Evolutionary conservation across 2,797 vertebrate genomes (phyloP), one percentile per base, ranked within the genome.

Genomic region (Rhynchotus rufescens): DNA sequence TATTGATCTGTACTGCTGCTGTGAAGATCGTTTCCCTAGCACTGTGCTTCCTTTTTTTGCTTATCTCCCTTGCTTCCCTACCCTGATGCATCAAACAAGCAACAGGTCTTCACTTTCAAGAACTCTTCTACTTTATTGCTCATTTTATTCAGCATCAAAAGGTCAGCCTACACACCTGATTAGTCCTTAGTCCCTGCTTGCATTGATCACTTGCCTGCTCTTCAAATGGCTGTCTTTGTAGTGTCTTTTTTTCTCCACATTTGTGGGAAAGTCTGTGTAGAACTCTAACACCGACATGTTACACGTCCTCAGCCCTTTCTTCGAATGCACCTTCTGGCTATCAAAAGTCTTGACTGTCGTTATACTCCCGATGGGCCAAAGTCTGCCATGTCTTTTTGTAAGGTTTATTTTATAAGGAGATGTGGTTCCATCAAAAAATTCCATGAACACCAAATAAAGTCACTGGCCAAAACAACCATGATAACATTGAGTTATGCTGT

Each of bases 1-100:
- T 95, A 93, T 94, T 44, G 92, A 95, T 95, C 91, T 67, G 81
- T 68, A 66, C 2, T 19, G 76, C 64, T 66, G 80, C 67, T 38
- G 66, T 45, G 64, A 64, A 94, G 67, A 92, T 86, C 56, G 23
- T 42, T 61, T 76, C 49, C 28, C 30, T 14, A 64, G n/a, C 38
- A 49, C 36, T 59, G 66, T 36, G 61, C 59, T 80, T 92, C 54
- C 42, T 69, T 78, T 30, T 40, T 73, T 60, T 52, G 59, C 77
- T 95, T 80, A 60, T 85, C 76, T 85, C 88, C 69, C 68, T 38
- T 45, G 25, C 22, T 89, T 47, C 66, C 93, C 84, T 91, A 62
- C 40, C 49, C 32, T 76, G 66, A 85, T 71, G 52, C 49, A 75
- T 45, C 77, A 90, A 84, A 75, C 64, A 90, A 77, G 79, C 80